Evolutionary conservation across 2,888 invertebrate species (phyloP).

Genomic region (Vanessa cardui): DNA sequence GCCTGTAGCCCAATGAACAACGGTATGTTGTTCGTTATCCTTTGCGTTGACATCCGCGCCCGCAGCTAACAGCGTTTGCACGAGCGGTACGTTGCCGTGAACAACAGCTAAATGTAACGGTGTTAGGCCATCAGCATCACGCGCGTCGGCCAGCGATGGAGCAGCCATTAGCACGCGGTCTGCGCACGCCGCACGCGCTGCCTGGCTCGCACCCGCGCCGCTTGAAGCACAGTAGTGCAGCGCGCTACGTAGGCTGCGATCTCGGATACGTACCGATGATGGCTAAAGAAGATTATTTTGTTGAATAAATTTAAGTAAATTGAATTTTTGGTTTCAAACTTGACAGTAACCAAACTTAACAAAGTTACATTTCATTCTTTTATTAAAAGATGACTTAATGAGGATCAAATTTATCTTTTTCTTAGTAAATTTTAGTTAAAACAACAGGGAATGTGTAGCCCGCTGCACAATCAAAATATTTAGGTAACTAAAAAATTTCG

Average conservation of each 20-base stretch:
- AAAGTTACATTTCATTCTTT: too few relatives aligned
- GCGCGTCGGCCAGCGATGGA: constrained; percentile 91
- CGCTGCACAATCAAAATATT: too few relatives aligned
- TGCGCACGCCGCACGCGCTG: constrained; percentile 92
- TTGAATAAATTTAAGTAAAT: too few relatives aligned
- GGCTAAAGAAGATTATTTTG: constrained; percentile 50
- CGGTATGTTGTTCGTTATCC: constrained; percentile 97
- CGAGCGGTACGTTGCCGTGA: constrained; percentile 93
- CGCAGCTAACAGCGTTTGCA: constrained; percentile 92
- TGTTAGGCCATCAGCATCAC: constrained; percentile 97
- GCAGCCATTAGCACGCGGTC: constrained; percentile 93
- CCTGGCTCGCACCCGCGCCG: constrained; percentile 87
- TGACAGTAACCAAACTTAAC: too few relatives aligned
- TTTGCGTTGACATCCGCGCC: constrained; percentile 95
- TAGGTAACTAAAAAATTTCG: too few relatives aligned
- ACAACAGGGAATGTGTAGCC: too few relatives aligned
- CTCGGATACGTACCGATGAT: constrained; percentile 85
- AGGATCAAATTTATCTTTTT: too few relatives aligned
- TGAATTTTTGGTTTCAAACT: too few relatives aligned
- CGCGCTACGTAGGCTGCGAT: constrained; percentile 92
- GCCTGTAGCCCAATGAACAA: constrained; percentile 99
- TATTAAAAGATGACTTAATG: too few relatives aligned
- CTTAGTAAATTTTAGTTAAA: too few relatives aligned
- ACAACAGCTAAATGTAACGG: constrained; percentile 97
- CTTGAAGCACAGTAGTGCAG: constrained; percentile 96